phyloP scores from a whole-genome alignment of 2,888 invertebrate genomes.

The Heliconius hortense region DNA sequence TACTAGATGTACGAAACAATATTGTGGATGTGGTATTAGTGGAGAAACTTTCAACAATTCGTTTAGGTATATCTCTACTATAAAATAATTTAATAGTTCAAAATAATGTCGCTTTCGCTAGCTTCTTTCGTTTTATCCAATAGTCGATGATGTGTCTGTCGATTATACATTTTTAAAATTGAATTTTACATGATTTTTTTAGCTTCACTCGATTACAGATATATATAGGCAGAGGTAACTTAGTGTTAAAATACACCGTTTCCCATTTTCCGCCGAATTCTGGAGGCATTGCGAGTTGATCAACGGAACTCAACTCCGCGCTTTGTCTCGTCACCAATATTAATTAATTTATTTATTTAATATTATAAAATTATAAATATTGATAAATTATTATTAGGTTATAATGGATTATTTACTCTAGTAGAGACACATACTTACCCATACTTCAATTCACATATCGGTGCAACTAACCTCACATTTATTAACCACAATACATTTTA shows the following conservation, averaged over 20 bases:
- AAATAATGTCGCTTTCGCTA: background rate
- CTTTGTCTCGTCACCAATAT: too few relatives aligned
- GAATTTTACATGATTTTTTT: too few relatives aligned
- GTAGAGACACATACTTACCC: background rate
- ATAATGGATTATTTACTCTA: too few relatives aligned
- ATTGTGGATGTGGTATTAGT: constrained; percentile 53
- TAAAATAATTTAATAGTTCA: background rate
- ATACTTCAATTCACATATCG: background rate
- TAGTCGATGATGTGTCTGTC: too few relatives aligned
- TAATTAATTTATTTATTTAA: background rate
- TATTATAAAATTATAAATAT: background rate
- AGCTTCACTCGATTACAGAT: too few relatives aligned
- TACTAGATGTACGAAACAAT: constrained; percentile 43
- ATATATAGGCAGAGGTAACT: too few relatives aligned
- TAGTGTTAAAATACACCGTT: too few relatives aligned
- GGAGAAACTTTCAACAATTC: background rate
- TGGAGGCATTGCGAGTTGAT: too few relatives aligned
- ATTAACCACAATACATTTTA: background rate
- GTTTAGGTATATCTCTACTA: too few relatives aligned
- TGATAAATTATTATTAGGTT: background rate
- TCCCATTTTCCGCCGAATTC: too few relatives aligned
- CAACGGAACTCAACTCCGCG: too few relatives aligned
- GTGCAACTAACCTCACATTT: background rate
- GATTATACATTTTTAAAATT: too few relatives aligned
- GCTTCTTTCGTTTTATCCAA: background rate